Conservation (phyloP, 2,888 invertebrate genomes). For the Chrysina gloriosa region DNA sequence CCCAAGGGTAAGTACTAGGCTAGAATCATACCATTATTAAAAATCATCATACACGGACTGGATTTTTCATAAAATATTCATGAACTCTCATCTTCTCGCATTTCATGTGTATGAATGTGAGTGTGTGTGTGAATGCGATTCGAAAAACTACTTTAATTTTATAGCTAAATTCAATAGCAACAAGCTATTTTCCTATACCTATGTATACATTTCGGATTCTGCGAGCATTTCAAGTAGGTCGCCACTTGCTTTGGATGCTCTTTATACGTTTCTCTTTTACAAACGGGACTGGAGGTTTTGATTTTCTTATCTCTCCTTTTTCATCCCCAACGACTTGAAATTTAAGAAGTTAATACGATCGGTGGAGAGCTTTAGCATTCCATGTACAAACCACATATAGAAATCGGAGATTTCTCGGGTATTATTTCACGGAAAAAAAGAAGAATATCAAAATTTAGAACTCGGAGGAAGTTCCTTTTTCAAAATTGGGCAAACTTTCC, state of each 20-base stretch:
- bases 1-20: not conserved
- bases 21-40: too few relatives aligned
- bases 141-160: not conserved
- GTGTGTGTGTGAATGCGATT: too few relatives aligned
- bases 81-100: too few relatives aligned
- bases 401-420: not conserved
- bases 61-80: too few relatives aligned
- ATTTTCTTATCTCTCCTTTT: not conserved
- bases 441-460: too few relatives aligned
- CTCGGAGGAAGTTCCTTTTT: too few relatives aligned
- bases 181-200: not conserved
- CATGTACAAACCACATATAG: not conserved
- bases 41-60: too few relatives aligned
- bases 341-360: too few relatives aligned
- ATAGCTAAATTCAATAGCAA: not conserved
- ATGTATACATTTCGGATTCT: not conserved
- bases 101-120: too few relatives aligned
- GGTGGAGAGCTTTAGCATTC: too few relatives aligned
- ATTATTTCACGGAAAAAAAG: not conserved
- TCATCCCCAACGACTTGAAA: not conserved
- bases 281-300: not conserved
- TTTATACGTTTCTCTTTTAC: not conserved
- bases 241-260: slow-evolving; percentile 2
- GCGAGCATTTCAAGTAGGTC: not conserved
- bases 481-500: too few relatives aligned